Percentiles rank a stretch among this genome's conserved stretches.
Evolutionary conservation across 2,888 invertebrate species (phyloP).

Genomic region (Nephrotoma guestfalica): DNA sequence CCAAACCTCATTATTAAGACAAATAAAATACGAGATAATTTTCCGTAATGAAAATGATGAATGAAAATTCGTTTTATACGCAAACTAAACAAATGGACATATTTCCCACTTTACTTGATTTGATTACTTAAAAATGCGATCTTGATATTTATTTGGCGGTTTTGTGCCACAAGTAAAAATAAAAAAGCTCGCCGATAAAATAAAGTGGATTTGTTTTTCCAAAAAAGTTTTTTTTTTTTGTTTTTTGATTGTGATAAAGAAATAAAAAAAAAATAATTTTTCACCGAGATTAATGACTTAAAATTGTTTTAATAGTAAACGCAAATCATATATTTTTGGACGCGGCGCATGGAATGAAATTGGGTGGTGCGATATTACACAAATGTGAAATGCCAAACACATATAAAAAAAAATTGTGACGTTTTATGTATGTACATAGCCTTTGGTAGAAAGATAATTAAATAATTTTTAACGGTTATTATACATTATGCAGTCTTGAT

Average conservation of each 20-base stretch:
- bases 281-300: not conserved
- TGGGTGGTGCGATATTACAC: not conserved
- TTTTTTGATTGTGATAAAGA: not conserved
- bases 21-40: not conserved
- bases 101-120: not conserved
- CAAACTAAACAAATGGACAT: not conserved
- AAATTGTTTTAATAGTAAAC: not conserved
- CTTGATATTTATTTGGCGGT: not conserved
- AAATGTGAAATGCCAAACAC: not conserved
- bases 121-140: not conserved
- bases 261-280: not conserved
- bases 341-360: not conserved
- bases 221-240: not conserved
- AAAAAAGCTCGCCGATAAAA: not conserved
- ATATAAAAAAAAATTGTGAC: not conserved
- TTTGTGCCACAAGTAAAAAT: not conserved
- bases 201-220: not conserved
- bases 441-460: not conserved
- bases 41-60: not conserved
- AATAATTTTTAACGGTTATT: not conserved
- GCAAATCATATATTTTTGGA: not conserved
- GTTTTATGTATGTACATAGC: not conserved
- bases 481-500: not conserved
- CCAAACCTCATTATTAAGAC: not conserved
- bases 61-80: not conserved